Percentiles rank a stretch among this genome's conserved stretches.
phyloP scores from a whole-genome alignment of 2,888 invertebrate species.

The Amaurobius ferox region DNA sequence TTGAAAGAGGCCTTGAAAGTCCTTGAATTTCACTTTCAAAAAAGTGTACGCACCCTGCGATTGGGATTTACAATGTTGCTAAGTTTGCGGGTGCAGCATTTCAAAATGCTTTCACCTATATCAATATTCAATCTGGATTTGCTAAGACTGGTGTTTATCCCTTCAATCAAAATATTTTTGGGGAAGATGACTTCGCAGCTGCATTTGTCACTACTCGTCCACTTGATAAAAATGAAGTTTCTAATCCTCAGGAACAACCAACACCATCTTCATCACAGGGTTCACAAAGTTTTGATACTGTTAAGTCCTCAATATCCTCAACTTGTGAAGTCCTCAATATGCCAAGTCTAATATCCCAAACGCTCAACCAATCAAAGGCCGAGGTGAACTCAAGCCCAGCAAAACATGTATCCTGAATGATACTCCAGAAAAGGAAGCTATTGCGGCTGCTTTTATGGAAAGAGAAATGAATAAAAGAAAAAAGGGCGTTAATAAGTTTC shows the following conservation, averaged over 20 bases:
- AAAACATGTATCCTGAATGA: neutral
- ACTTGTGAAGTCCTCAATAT: no score
- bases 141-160: constrained; percentile 9
- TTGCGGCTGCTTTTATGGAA: neutral
- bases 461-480: neutral
- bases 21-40: no score
- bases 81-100: no score
- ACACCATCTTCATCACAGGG: no score
- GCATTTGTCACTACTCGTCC: constrained; percentile 14
- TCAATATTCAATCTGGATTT: constrained; percentile 5
- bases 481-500: no score
- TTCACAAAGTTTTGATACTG: no score
- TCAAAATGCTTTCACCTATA: neutral
- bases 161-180: constrained; percentile 9
- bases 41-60: no score
- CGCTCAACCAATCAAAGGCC: neutral
- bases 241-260: no score
- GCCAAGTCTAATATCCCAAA: no score
- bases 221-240: no score
- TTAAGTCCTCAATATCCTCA: no score
- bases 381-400: neutral
- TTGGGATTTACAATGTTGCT: constrained; percentile 19
- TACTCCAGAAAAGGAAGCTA: neutral
- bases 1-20: no score
- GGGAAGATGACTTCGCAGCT: neutral